Base-by-base conservation (phyloP, 2,888 invertebrate species). In the Thyatira batis region DNA sequence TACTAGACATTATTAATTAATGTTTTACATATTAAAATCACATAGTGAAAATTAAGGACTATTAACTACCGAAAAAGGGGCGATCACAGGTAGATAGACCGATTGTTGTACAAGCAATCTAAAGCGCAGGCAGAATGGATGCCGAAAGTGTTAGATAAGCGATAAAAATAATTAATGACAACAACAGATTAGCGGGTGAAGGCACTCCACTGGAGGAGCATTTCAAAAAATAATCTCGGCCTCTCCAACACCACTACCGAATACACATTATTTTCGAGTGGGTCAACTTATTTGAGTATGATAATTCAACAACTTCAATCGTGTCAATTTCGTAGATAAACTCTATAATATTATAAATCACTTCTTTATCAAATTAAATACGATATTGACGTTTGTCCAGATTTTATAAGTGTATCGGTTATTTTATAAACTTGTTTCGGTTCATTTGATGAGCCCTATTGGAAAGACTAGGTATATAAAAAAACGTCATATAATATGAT, bases 111-210 rank as follows among this genome's bases (percentile, higher is more conserved):
- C 78, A 82, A 81, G 82, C 77, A 83, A 88, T 79, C 77, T 76
- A 78, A 73, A 80, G 81, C 77, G 72, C 74, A 63, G 69, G 73
- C 73, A 71, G 74, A 78, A 79, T 76, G 78, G 84, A 80, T 78
- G 82, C 86, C 89, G 78, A 89, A 89, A 90, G 79, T 89, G 83
- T 77, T 84, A 76, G 85, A 90, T 89, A 89, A 89, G 87, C 87
- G 91, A 92, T 92, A 92, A 91, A 91, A 90, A 89, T 91, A 91
- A 92, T 92, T 91, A 92, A 87, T 89, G 86, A 85, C 89, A 85
- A 85, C 86, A 83, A 75, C 80, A 89, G 91, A 90, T 91, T 92
- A 90, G 85, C 80, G 70, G 71, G 67, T 77, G 80, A 83, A 87
- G 85, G 85, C 87, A 91, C 91, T 92, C 82, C 73, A 91, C 77